Percentiles rank a stretch among this genome's conserved stretches.
These are phyloP conservation scores for Timandra comae DNA, from an alignment of 2,888 invertebrate species.

Conservation along the genomic window DNA sequence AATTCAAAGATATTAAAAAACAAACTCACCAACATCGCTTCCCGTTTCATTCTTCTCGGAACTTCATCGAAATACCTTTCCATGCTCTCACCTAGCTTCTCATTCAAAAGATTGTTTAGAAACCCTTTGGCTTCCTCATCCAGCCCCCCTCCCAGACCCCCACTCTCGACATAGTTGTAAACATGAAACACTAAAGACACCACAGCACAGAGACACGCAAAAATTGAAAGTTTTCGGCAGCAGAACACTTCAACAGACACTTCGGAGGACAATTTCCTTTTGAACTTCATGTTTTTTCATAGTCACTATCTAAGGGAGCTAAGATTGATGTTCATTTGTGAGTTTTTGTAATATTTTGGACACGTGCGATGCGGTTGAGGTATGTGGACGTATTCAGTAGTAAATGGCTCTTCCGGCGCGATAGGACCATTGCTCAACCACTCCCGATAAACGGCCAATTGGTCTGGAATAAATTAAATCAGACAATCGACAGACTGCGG, in stretches of 20 bases:
- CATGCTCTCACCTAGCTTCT: constrained; percentile 47
- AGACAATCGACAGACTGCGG: constrained; percentile 57
- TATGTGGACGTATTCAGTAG: constrained; percentile 57
- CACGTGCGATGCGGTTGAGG: constrained; percentile 26
- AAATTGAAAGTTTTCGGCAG: constrained; percentile 48
- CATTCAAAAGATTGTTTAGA: constrained; percentile 41
- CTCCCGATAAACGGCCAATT: constrained; percentile 59
- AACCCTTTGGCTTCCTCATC: constrained; percentile 33
- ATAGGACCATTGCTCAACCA: constrained; percentile 56
- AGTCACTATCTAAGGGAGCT: too few species aligned
- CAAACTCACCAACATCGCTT: constrained; percentile 60
- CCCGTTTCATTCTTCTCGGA: constrained; percentile 46
- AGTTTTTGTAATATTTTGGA: constrained; percentile 6
- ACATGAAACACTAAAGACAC: constrained; percentile 55
- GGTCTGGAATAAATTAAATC: constrained; percentile 58
- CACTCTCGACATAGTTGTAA: constrained; percentile 43
- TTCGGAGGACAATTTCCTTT: constrained; percentile 28
- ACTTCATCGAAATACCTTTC: constrained; percentile 43
- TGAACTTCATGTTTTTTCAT: constrained; percentile 25
- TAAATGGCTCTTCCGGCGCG: constrained; percentile 62
- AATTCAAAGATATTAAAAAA: too few species aligned
- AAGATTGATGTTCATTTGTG: too few species aligned
- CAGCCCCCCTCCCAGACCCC: constrained; percentile 17
- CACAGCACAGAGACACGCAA: constrained; percentile 55
- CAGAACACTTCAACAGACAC: constrained; percentile 27